These are phyloP conservation scores for Aphodius sticticus DNA, from an alignment of 2,888 invertebrate genomes.

Conservation along the genomic window DNA sequence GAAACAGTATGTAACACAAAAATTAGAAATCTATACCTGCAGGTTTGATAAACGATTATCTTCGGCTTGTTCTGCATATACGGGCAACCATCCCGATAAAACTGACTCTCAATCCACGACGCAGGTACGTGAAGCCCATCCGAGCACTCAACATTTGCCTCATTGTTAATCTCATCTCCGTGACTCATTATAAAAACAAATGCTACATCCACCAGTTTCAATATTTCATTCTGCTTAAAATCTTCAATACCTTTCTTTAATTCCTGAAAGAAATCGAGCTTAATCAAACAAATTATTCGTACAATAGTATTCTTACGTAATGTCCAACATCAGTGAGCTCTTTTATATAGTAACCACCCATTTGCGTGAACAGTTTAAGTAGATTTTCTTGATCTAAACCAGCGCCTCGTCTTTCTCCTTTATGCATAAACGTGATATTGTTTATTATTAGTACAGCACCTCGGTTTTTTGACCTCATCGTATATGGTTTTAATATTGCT, in stretches of 20 bases:
- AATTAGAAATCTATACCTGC: conserved; percentile 60
- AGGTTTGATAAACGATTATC: conserved; percentile 75
- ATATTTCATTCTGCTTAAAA: conserved; percentile 58
- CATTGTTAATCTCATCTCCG: conserved; percentile 62
- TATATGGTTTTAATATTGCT: conserved; percentile 42
- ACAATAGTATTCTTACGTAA: conserved; percentile 50
- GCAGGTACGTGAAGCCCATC: conserved; percentile 65
- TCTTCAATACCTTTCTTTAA: conserved; percentile 60
- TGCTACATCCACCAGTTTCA: conserved; percentile 66
- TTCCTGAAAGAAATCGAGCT: conserved; percentile 47
- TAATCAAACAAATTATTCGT: conserved; percentile 8
- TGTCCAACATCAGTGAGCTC: conserved; percentile 58
- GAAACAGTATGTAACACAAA: too few relatives aligned
- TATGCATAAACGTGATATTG: conserved; percentile 52
- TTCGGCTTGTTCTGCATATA: conserved; percentile 70
- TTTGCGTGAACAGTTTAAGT: conserved; percentile 66
- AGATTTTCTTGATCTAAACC: conserved; percentile 67
- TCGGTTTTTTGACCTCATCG: conserved; percentile 48
- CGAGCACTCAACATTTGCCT: conserved; percentile 65
- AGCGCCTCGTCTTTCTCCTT: conserved; percentile 63
- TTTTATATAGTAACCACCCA: conserved; percentile 63
- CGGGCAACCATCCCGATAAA: conserved; percentile 67
- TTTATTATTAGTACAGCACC: conserved; percentile 57
- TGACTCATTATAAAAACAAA: conserved; percentile 74
- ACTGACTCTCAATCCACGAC: conserved; percentile 65